A percentile compares a stretch with the other conserved stretches of the same genome.
These are phyloP conservation scores for Hypomecis atomaria DNA, from an alignment of 2,888 invertebrate genomes.

Conservation along the genomic window DNA sequence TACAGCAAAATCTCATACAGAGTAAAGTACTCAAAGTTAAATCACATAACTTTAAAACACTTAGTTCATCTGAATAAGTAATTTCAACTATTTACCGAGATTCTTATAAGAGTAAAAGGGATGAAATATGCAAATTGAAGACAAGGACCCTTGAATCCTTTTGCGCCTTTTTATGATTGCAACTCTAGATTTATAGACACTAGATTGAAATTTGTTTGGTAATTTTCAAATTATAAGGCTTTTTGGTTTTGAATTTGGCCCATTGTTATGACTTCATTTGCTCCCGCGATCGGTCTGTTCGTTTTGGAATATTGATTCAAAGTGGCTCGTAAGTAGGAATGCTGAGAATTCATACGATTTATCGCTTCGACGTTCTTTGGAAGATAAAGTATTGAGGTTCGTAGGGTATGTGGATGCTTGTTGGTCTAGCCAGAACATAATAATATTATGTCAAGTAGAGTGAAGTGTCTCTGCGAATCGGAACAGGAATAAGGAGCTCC, in stretches of 20 bases:
- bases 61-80: constrained; percentile 30
- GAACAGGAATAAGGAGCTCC: too few relatives aligned
- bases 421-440: background rate
- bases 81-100: constrained; percentile 53
- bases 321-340: constrained; percentile 77
- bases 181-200: background rate
- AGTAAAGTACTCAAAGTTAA: too few relatives aligned
- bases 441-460: background rate
- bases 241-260: constrained; percentile 44
- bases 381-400: constrained; percentile 29
- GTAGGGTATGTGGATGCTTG: constrained; percentile 7
- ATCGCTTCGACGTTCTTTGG: constrained; percentile 50
- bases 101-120: constrained; percentile 62
- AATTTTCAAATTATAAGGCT: constrained; percentile 43
- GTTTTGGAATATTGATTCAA: constrained; percentile 79
- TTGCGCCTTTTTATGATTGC: constrained; percentile 9
- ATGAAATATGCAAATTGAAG: constrained; percentile 68
- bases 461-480: too few relatives aligned
- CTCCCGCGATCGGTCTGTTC: constrained; percentile 61
- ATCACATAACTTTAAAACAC: constrained; percentile 6
- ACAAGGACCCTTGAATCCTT: constrained; percentile 45
- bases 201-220: constrained; percentile 33
- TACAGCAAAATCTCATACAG: too few relatives aligned
- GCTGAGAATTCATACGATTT: constrained; percentile 79
- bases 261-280: constrained; percentile 84